Evolutionary conservation across 2,113 vertebrate genomes (phyloP).

Genomic region (Ranitomeya imitator): DNA sequence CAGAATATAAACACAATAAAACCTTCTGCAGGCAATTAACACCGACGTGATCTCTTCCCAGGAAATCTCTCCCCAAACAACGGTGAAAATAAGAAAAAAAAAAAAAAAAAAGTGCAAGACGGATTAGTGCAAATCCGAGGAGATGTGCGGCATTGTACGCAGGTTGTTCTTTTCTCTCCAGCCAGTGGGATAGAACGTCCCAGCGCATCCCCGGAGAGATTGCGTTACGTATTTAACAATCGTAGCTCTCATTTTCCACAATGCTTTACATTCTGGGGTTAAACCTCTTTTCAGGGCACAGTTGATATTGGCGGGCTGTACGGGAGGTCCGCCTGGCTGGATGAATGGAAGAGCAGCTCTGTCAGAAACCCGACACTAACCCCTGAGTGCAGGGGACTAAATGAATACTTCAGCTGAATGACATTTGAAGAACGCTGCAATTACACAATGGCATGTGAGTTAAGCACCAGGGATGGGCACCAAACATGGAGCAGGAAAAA

Average conservation of each 20-base stretch:
- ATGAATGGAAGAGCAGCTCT: conserved; percentile 35
- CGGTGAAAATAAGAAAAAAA: not conserved
- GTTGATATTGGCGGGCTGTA: conserved; percentile 22
- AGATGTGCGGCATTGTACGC: not conserved
- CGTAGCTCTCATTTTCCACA: conserved; percentile 3
- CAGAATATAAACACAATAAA: not conserved
- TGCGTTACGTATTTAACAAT: not conserved
- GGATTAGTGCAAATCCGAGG: conserved; percentile 11
- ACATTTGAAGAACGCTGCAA: conserved; percentile 45
- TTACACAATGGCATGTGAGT: conserved; percentile 52
- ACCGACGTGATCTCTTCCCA: not conserved
- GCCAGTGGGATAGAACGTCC: not conserved
- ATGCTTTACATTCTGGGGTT: conserved; percentile 26
- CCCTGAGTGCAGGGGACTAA: conserved; percentile 28
- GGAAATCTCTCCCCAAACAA: not conserved
- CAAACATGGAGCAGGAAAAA: not conserved
- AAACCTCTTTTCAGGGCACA: conserved; percentile 11
- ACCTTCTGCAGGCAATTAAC: not conserved
- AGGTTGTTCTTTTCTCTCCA: not conserved
- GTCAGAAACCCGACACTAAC: conserved; percentile 47
- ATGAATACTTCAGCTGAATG: conserved; percentile 47
- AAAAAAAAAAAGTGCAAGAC: not conserved
- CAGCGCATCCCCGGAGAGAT: not conserved
- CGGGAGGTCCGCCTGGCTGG: conserved; percentile 32
- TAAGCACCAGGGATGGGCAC: conserved; percentile 25